phyloP scores from a whole-genome alignment of 2,113 vertebrate genomes.

The sheep (Ovis aries) region DNA sequence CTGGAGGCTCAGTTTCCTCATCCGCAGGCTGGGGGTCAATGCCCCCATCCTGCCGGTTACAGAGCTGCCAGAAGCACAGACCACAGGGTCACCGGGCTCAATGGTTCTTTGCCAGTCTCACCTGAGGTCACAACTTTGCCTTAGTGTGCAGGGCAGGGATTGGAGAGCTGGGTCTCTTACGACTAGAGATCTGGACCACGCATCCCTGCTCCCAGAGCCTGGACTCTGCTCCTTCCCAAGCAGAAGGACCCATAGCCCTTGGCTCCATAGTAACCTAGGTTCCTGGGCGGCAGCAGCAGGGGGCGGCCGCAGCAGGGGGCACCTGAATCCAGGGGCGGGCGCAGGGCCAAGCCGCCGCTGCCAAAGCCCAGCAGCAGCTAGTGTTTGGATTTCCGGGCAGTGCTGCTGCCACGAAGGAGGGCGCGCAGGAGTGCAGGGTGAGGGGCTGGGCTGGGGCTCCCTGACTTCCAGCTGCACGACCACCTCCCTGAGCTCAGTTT shows the following conservation, averaged over 20 bases:
- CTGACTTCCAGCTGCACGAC: neutral
- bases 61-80: neutral
- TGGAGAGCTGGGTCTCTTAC: neutral
- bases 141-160: neutral
- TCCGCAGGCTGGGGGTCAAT: neutral
- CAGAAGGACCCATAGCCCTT: neutral
- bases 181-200: neutral
- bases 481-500: neutral
- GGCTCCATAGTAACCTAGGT: neutral
- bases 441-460: neutral
- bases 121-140: neutral
- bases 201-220: neutral
- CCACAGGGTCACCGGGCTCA: neutral
- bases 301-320: neutral
- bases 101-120: neutral
- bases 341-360: fast-evolving
- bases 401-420: neutral
- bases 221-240: neutral
- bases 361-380: too few relatives aligned
- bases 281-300: neutral
- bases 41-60: neutral
- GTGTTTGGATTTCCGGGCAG: neutral
- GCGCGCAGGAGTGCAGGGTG: fast-evolving
- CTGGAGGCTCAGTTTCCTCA: neutral
- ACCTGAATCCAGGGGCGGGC: fast-evolving